A percentile compares a stretch with the other conserved stretches of the same genome.
Evolutionary conservation across 2,888 invertebrate species (phyloP).

Genomic region (Phymatocera aterrima): DNA sequence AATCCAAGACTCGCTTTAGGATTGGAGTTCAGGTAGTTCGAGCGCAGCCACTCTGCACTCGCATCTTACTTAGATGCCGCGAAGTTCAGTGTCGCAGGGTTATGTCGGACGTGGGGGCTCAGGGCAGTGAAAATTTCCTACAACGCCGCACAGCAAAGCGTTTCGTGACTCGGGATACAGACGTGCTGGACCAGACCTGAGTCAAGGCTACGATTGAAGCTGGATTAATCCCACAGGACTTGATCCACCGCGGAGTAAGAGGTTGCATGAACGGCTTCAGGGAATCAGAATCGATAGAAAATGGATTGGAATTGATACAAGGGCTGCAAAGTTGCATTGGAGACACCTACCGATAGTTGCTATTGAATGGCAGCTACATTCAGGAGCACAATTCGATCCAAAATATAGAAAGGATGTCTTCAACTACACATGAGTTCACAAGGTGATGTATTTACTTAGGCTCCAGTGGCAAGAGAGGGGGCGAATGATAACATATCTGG

Average conservation of each 20-base stretch:
- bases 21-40: background rate
- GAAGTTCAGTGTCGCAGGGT: background rate
- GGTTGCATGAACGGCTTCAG: slow-evolving; percentile 1
- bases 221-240: background rate
- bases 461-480: too few relatives aligned
- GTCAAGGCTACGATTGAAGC: background rate
- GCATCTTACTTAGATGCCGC: background rate
- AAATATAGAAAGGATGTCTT: too few relatives aligned
- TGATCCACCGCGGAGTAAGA: background rate
- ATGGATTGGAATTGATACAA: slow-evolving; percentile 3
- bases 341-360: background rate
- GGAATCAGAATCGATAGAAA: background rate
- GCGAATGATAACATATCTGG: too few relatives aligned
- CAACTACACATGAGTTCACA: too few relatives aligned
- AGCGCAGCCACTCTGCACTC: background rate
- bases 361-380: background rate
- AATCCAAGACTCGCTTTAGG: too few relatives aligned
- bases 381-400: too few relatives aligned
- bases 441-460: too few relatives aligned
- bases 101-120: background rate
- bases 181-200: background rate
- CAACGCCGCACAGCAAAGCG: background rate
- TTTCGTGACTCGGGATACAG: background rate
- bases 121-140: background rate
- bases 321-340: background rate